phyloP scores from a whole-genome alignment of 2,113 vertebrate species.

The Myiopsitta monachus region DNA sequence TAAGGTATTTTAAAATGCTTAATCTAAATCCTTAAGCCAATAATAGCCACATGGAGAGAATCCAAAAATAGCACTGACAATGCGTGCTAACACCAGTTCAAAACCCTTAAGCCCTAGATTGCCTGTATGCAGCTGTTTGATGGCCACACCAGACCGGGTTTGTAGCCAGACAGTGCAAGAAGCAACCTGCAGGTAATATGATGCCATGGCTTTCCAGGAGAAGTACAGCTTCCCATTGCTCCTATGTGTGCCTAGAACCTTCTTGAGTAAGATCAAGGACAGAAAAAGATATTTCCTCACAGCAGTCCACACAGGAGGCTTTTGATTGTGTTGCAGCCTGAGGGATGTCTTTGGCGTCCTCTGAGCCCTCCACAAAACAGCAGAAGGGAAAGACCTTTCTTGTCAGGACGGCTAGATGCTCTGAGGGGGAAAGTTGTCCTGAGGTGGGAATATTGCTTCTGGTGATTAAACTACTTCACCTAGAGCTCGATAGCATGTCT shows the following conservation, averaged over 20 bases:
- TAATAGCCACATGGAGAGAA: slow-evolving; percentile 19
- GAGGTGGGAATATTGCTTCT: background rate
- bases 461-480: background rate
- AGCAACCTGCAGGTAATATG: background rate
- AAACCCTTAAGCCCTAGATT: background rate
- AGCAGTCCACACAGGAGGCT: background rate
- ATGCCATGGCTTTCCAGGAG: background rate
- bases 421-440: background rate
- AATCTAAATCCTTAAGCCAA: slow-evolving; percentile 24
- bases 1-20: slow-evolving; percentile 25
- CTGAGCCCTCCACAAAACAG: background rate
- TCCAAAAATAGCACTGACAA: background rate
- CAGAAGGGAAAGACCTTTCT: background rate
- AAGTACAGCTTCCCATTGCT: background rate
- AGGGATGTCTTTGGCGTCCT: background rate
- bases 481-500: background rate
- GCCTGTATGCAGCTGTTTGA: background rate
- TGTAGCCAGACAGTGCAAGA: background rate
- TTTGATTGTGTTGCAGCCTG: background rate
- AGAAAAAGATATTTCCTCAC: background rate
- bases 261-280: background rate
- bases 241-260: background rate
- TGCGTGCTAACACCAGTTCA: background rate
- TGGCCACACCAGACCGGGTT: background rate
- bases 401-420: background rate